Evolutionary conservation across 2,113 vertebrate genomes (phyloP).

Genomic region (Ceyx cyanopectus): DNA sequence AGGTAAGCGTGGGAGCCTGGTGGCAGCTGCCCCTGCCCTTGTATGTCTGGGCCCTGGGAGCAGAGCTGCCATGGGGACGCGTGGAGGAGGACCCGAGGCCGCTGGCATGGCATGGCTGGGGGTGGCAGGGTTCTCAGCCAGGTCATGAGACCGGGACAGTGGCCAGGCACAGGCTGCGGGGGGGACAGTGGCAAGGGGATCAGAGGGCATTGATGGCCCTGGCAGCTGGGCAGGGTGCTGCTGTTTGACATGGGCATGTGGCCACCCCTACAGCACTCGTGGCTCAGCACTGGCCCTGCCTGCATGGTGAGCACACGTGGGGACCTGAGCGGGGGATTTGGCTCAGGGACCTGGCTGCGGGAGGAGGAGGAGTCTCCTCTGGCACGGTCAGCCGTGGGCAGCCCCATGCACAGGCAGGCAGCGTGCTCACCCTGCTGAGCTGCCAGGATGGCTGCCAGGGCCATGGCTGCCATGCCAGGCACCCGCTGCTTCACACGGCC

Average conservation of each 20-base stretch:
- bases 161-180: rapidly evolving
- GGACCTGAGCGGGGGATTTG: neutral
- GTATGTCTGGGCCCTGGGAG: neutral
- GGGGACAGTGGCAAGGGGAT: neutral
- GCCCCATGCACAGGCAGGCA: neutral
- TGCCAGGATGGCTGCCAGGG: neutral
- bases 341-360: neutral
- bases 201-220: rapidly evolving
- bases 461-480: neutral
- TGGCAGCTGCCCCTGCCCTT: neutral
- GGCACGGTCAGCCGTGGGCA: neutral
- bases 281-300: neutral
- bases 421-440: rapidly evolving
- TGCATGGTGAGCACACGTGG: rapidly evolving
- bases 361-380: neutral
- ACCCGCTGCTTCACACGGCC: neutral
- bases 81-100: neutral
- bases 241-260: neutral
- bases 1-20: neutral
- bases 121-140: neutral
- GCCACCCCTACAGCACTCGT: neutral
- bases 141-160: rapidly evolving
- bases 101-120: neutral
- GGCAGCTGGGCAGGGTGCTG: neutral
- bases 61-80: rapidly evolving